Conservation (phyloP, 1,140 invertebrate genomes). For the Pogonus chalceus region DNA sequence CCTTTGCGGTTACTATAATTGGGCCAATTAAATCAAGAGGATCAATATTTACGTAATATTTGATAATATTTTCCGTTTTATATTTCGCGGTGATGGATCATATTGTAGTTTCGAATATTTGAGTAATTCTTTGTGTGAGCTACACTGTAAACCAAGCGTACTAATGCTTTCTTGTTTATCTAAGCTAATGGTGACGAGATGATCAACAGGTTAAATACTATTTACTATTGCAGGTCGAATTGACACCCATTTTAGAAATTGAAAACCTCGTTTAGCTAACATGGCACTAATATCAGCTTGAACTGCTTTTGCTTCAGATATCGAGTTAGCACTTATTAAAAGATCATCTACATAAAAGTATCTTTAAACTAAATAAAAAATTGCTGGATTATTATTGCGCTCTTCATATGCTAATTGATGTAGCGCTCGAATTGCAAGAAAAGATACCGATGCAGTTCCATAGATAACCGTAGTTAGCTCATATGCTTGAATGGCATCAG, state of each 20-base stretch:
- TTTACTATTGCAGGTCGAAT: slow-evolving; percentile 13
- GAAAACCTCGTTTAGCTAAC: too few species aligned
- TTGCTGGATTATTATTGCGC: neutral
- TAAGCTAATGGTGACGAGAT: neutral
- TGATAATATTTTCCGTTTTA: slow-evolving; percentile 20
- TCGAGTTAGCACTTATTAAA: neutral
- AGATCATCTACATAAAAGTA: slow-evolving; percentile 14
- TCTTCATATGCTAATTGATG: slow-evolving; percentile 15
- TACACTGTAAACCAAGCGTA: slow-evolving; percentile 9
- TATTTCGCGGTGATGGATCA: neutral
- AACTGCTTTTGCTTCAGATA: slow-evolving; percentile 10
- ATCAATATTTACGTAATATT: slow-evolving; percentile 21
- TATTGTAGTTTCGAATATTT: slow-evolving; percentile 3
- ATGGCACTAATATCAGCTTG: too few species aligned
- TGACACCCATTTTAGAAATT: slow-evolving; percentile 25
- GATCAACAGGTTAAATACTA: neutral
- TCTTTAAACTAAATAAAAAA: too few species aligned
- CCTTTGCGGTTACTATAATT: slow-evolving; percentile 19
- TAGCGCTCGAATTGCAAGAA: slow-evolving; percentile 20
- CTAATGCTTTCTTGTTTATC: slow-evolving; percentile 10
- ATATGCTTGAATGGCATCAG: slow-evolving; percentile 23
- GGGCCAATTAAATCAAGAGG: slow-evolving; percentile 24
- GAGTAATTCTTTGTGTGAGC: slow-evolving; percentile 2
- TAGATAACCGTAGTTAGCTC: slow-evolving; percentile 25
- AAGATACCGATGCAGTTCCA: slow-evolving; percentile 22